phyloP scores from a whole-genome alignment of 1,140 invertebrate genomes.

The Stenopsyche tienmushanensis region DNA sequence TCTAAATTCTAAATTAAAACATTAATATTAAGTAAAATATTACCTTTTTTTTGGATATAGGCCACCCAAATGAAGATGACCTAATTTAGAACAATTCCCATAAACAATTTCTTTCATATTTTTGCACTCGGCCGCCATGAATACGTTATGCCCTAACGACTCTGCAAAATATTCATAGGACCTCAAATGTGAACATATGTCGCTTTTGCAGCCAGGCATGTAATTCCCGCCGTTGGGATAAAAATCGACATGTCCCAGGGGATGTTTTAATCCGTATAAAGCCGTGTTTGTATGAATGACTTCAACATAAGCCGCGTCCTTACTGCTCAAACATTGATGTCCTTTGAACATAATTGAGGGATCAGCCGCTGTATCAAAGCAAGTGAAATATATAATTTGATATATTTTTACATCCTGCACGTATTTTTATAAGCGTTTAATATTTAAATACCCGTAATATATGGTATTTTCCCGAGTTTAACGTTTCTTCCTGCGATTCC shows the following conservation, averaged over 20 bases:
- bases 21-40: background rate
- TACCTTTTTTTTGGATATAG: slow-evolving; percentile 15
- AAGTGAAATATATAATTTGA: background rate
- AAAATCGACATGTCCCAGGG: slow-evolving; percentile 62
- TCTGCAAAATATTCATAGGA: slow-evolving; percentile 56
- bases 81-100: slow-evolving; percentile 30
- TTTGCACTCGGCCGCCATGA: slow-evolving; percentile 30
- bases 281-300: slow-evolving; percentile 66
- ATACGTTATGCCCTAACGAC: slow-evolving; percentile 44
- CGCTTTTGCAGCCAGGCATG: slow-evolving; percentile 61
- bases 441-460: slow-evolving; percentile 38
- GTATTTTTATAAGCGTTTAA: background rate
- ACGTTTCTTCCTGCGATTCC: slow-evolving; percentile 51
- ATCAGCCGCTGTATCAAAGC: background rate
- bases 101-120: slow-evolving; percentile 26
- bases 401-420: background rate
- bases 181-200: slow-evolving; percentile 51
- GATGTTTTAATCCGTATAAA: slow-evolving; percentile 54
- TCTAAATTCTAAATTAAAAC: background rate
- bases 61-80: slow-evolving; percentile 28
- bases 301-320: slow-evolving; percentile 63
- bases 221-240: slow-evolving; percentile 59
- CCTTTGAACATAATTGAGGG: background rate
- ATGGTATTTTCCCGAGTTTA: slow-evolving; percentile 29
- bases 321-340: slow-evolving; percentile 44